Evolutionary conservation across 2,113 vertebrate species (phyloP).

Genomic region (Labrus mixtus): DNA sequence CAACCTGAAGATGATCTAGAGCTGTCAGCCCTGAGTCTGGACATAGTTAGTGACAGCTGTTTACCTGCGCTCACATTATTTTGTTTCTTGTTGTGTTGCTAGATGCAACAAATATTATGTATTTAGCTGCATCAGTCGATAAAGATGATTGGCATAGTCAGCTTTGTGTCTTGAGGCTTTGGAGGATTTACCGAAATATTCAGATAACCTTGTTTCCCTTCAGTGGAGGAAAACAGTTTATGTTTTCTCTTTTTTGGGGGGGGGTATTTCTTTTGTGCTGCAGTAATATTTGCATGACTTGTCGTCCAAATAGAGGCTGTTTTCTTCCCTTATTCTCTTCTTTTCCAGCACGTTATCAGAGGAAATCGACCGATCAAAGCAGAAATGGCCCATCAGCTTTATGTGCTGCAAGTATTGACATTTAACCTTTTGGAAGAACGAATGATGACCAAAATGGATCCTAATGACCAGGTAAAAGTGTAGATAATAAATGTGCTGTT

Average conservation of each 20-base stretch:
- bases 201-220: neutral
- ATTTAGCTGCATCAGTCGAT: neutral
- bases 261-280: neutral
- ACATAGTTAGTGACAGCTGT: conserved; percentile 14
- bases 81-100: neutral
- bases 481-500: neutral
- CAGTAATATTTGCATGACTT: neutral
- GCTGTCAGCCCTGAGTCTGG: conserved; percentile 2
- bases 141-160: too few relatives aligned
- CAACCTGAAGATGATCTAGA: conserved; percentile 13
- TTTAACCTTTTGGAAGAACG: conserved; percentile 98
- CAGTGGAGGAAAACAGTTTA: neutral
- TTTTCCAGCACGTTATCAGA: conserved; percentile 92
- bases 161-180: neutral
- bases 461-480: conserved; percentile 90
- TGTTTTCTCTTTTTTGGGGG: neutral
- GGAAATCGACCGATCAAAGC: conserved; percentile 99
- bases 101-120: neutral
- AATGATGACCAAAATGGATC: conserved; percentile 99
- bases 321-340: neutral
- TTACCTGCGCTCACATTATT: neutral
- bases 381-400: conserved; percentile 98
- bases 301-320: neutral
- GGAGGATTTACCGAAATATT: neutral
- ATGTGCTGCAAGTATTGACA: conserved; percentile 96